Evolutionary conservation across 2,797 vertebrate genomes (phyloP).

Genomic region (Alfaro cultratus): DNA sequence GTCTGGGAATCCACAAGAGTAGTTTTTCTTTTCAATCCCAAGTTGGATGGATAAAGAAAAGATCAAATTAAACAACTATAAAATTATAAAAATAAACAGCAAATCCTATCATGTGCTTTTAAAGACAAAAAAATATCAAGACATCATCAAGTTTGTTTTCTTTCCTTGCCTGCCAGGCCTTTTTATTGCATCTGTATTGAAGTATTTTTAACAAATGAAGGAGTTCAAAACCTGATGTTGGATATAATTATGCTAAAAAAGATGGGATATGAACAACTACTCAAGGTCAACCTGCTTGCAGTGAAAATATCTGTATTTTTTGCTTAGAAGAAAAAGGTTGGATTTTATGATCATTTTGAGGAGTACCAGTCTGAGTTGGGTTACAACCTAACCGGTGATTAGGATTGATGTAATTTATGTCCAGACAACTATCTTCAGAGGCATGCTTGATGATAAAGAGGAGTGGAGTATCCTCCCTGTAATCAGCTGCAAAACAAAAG

Average conservation of each 20-base stretch:
- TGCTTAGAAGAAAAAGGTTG: neutral
- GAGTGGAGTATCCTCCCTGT: neutral
- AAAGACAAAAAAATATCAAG: neutral
- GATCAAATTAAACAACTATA: neutral
- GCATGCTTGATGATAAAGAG: neutral
- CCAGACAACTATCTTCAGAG: neutral
- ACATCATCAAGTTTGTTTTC: neutral
- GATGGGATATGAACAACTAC: neutral
- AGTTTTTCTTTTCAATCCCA: neutral
- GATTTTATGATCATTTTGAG: neutral
- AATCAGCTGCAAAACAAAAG: conserved; percentile 7
- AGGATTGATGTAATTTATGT: neutral
- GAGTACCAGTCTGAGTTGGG: neutral
- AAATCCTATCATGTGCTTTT: neutral
- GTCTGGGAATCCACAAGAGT: neutral
- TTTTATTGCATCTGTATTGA: neutral
- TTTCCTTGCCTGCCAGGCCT: neutral
- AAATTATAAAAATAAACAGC: neutral
- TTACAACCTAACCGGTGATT: neutral
- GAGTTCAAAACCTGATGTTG: neutral
- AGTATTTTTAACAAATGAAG: neutral
- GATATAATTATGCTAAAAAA: neutral
- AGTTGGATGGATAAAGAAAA: neutral
- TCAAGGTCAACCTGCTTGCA: neutral
- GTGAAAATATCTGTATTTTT: neutral